Conservation (phyloP, 2,888 invertebrate genomes). For the Chloromyia formosa region DNA sequence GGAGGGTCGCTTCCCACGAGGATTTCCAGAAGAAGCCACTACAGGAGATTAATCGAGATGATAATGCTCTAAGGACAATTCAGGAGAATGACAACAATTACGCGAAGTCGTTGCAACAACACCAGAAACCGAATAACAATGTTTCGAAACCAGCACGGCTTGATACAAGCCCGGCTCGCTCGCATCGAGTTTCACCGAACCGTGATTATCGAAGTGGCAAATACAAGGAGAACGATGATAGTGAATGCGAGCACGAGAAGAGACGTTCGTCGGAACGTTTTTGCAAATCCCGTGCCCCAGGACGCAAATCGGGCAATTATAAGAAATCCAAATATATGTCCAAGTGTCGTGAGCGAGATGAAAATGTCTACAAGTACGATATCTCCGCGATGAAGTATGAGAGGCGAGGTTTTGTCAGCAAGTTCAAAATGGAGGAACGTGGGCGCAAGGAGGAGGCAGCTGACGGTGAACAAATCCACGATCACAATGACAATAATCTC, state of each 20-base stretch:
- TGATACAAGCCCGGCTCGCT: constrained; percentile 64
- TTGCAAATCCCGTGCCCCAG: constrained; percentile 69
- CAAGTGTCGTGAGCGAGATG: constrained; percentile 55
- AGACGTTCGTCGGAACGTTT: constrained; percentile 72
- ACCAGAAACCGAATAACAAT: constrained; percentile 29
- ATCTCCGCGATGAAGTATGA: constrained; percentile 61
- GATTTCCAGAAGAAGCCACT: constrained; percentile 65
- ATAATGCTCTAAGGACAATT: constrained; percentile 45
- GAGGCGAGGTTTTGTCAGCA: constrained; percentile 62
- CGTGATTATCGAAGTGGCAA: constrained; percentile 64
- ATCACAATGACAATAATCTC: constrained; percentile 63
- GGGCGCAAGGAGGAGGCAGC: constrained; percentile 53
- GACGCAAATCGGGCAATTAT: constrained; percentile 63
- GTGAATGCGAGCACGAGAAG: constrained; percentile 71
- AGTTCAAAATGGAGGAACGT: constrained; percentile 55
- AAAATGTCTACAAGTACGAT: constrained; percentile 63
- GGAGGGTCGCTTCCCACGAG: constrained; percentile 72
- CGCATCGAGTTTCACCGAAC: constrained; percentile 61
- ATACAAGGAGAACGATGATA: constrained; percentile 58
- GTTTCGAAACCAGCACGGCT: constrained; percentile 58
- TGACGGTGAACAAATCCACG: constrained; percentile 53
- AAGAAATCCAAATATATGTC: constrained; percentile 55
- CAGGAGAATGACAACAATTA: constrained; percentile 33
- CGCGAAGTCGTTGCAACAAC: constrained; percentile 30
- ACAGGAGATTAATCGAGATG: constrained; percentile 51